Base-by-base conservation (phyloP, 2,113 vertebrate genomes). In the Hipposideros armiger region DNA sequence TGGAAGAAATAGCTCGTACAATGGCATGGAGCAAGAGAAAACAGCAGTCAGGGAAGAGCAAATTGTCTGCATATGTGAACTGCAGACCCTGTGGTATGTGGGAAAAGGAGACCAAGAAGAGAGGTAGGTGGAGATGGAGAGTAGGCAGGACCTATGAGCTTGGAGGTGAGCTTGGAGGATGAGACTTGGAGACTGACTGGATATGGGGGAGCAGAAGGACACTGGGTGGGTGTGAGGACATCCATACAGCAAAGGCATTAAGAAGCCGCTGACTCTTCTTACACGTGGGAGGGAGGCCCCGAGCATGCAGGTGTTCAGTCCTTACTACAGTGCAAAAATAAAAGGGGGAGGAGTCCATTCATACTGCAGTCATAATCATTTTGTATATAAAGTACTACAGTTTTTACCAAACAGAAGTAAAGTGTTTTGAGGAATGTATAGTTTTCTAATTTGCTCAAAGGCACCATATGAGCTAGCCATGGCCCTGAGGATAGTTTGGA, bases 211-310 rank as follows among this genome's bases (percentile, higher is more conserved):
- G 20, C 24, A 85, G 50, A 47, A 66, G 74, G 42, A 54, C 42
- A 26, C 22, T 17, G 52, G 40, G 54, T 6, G 2, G 54, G 7
- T 52, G 42, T 72, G 90, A 14, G 24, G 50, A 9, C 50, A 16
- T 81, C 32, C 42, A 9, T 16, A 14, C 6, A 54, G 50, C 28
- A 54, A 77, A 14, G n/a, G 36, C 24, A 19, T 28, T 50, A 28
- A 73, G 56, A 14, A 40, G 69, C 9, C 45, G 47, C 11, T 7
- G 3, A 42, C 50, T 64, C 40, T 84, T 17, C 30, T 66, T 30
- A 36, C 11, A 60, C 2, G 5, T 16, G 40, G 13, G 28, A 2
- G 26, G 4, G 3, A 32, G 24, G 4, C 5, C 13, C 22, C 2
- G 40, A 30, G 40, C 1, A 15, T 42, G 76, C 10, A 42, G 17